phyloP scores from a whole-genome alignment of 2,888 invertebrate genomes.

The Eristalis arbustorum region DNA sequence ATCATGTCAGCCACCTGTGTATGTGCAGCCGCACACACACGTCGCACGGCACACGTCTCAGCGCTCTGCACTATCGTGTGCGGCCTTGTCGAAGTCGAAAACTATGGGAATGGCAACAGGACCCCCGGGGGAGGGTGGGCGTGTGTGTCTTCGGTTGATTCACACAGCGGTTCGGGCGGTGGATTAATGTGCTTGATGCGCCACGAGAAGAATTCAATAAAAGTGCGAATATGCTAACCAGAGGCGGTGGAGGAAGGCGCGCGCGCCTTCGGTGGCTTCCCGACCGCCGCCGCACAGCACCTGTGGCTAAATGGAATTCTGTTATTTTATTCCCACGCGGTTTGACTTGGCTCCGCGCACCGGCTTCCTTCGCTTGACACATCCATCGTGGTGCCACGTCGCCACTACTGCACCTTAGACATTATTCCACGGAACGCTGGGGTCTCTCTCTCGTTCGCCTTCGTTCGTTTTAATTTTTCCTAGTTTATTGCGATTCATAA shows the following conservation, averaged over 20 bases:
- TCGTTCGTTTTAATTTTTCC: constrained; percentile 33
- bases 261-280: neutral
- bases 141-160: constrained; percentile 55
- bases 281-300: constrained; percentile 17
- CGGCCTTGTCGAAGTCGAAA: constrained; percentile 5
- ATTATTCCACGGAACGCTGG: constrained; percentile 13
- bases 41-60: neutral
- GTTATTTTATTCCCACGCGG: constrained; percentile 66
- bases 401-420: constrained; percentile 24
- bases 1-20: constrained; percentile 53
- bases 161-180: constrained; percentile 25
- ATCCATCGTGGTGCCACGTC: constrained; percentile 23
- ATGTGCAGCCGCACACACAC: constrained; percentile 6
- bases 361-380: constrained; percentile 16
- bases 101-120: constrained; percentile 24
- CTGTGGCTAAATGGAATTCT: constrained; percentile 67
- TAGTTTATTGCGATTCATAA: constrained; percentile 65
- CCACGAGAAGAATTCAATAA: constrained; percentile 57
- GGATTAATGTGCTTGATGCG: constrained; percentile 56
- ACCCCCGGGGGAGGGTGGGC: neutral
- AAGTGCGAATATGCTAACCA: constrained; percentile 67
- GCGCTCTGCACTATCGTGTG: neutral
- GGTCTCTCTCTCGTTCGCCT: neutral
- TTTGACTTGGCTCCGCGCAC: constrained; percentile 2
- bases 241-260: neutral